Base-by-base conservation (phyloP, 2,888 invertebrate species). In the Xestia rhomboidea region DNA sequence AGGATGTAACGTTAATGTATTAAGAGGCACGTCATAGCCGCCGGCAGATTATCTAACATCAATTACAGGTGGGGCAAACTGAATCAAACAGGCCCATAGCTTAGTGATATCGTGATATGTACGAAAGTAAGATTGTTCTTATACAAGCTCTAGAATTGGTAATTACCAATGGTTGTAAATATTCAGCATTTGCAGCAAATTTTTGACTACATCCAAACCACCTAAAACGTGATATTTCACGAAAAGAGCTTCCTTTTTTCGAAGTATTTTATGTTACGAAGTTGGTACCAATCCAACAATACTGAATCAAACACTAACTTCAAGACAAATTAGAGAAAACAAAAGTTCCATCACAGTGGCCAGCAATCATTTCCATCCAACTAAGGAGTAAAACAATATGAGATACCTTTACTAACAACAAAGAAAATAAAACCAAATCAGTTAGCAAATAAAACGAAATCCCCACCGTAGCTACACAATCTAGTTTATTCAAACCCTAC, bases 41-140 rank as follows among this genome's bases (percentile, higher is more conserved):
- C 84, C 79, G 77, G 87, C 77, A 73, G 84, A 86, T 87, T 90
- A 90, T 89, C 88, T 88, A 73, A 85, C 88, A 88, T 88, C 90
- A 85, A 86, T 87, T 88, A 90, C 87, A 90, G 89, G 88, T 90
- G 82, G 79, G 80, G 86, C 88, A 54, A 83, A 87, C 86, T 87
- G 82, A 87, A 86, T 84, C 83, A 38, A 79, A 88, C 79, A 88
- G 83, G 82, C 77, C 68, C 57, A 83, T 73, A 51, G 15, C 83
- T 81, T 73, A 81, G 87, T 90, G 86, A 79, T 71, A 27, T 73
- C 80, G 87, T 90, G 86, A 79, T 71, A 27, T 51, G 11, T 51
- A 70, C 41, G 15, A 67, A 51, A 57, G 44, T 49, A 77, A 46
- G 13, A 44, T 46, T 10, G 0, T 27, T 15, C 27, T 6, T 15